Conservation (phyloP, 2,113 vertebrate species). For the Onychostruthus taczanowskii region DNA sequence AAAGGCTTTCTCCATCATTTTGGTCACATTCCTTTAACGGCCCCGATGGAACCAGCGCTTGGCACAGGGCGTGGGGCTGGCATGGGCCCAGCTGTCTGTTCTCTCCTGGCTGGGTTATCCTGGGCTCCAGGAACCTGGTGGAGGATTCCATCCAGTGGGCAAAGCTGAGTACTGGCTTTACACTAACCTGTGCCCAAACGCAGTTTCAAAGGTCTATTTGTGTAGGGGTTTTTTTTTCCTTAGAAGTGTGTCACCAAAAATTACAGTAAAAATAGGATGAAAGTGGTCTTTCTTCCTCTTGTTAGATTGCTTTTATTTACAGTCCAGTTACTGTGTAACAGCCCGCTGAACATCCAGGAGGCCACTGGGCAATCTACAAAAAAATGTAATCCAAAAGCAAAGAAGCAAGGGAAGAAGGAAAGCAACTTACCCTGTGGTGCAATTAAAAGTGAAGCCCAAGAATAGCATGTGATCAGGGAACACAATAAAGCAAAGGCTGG, state of each 20-base stretch:
- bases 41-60: neutral
- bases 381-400: neutral
- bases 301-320: neutral
- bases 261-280: neutral
- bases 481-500: neutral
- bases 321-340: neutral
- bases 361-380: neutral
- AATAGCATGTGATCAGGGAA: neutral
- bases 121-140: fast-evolving
- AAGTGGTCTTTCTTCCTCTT: neutral
- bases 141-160: neutral
- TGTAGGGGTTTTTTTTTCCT: neutral
- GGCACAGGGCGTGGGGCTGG: neutral
- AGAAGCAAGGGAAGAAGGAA: neutral
- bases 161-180: neutral
- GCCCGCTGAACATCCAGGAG: neutral
- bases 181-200: neutral
- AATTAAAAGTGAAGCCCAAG: neutral
- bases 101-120: neutral
- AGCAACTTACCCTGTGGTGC: neutral
- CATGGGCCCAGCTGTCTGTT: neutral
- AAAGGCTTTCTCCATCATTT: neutral
- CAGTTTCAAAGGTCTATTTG: neutral
- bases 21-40: neutral
- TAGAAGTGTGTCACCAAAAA: neutral